A percentile compares a stretch with the other conserved stretches of the same genome.
These are phyloP conservation scores for Phenganax stokvisi DNA, from an alignment of 92 coral and sea anemone species.

Conservation along the genomic window DNA sequence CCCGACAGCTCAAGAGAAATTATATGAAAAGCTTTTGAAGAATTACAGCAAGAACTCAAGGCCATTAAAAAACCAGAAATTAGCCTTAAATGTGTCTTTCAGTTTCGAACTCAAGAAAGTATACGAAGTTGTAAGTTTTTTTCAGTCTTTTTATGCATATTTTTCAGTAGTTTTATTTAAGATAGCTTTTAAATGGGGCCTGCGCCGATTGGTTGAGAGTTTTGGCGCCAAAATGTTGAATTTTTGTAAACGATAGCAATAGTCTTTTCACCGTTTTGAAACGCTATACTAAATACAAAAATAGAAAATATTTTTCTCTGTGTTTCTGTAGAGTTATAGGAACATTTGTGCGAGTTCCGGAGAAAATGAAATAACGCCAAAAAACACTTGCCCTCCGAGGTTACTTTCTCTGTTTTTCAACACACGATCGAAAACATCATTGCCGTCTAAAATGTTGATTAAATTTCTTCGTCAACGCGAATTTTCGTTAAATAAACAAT, in stretches of 20 bases:
- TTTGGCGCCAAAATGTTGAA: background rate
- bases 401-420: too few species aligned
- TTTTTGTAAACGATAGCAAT: background rate
- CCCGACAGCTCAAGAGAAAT: slow-evolving; percentile 20
- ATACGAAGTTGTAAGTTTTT: slow-evolving; percentile 21
- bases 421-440: too few species aligned
- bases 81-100: slow-evolving; percentile 2
- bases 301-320: too few species aligned
- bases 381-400: too few species aligned
- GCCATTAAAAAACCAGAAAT: background rate
- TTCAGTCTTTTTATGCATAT: background rate
- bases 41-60: background rate
- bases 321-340: too few species aligned
- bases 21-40: slow-evolving; percentile 10
- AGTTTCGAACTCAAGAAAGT: slow-evolving; percentile 23
- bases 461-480: too few species aligned
- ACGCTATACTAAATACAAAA: too few species aligned
- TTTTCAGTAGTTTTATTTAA: background rate
- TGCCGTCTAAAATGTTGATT: too few species aligned
- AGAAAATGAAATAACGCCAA: too few species aligned
- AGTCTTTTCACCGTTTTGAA: background rate
- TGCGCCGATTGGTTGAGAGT: background rate
- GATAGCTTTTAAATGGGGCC: background rate
- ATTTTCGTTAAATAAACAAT: too few species aligned
- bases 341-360: too few species aligned